These are phyloP conservation scores for Sparidentex hasta DNA, from an alignment of 2,797 vertebrate species.

Conservation along the genomic window DNA sequence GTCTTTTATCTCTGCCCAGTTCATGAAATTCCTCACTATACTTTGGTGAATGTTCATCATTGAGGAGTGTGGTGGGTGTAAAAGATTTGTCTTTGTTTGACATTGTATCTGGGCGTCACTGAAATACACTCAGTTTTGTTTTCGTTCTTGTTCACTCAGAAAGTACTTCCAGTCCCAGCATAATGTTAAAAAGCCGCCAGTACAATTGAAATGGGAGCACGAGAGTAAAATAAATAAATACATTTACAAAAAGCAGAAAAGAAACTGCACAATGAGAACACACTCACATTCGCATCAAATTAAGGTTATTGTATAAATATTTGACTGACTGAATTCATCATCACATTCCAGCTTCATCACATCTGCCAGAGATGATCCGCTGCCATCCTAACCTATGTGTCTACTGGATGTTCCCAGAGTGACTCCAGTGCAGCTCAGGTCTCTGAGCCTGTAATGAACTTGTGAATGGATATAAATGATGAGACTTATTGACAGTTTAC, in stretches of 20 bases:
- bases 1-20: conserved; percentile 41
- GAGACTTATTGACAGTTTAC: not conserved
- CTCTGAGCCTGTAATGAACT: not conserved
- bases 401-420: too few species aligned
- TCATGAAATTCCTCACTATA: conserved; percentile 20
- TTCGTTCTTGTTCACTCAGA: conserved; percentile 15
- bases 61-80: conserved; percentile 8
- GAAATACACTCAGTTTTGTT: not conserved
- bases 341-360: not conserved
- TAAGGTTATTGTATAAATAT: not conserved
- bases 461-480: not conserved
- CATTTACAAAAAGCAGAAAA: not conserved
- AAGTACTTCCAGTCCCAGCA: conserved; percentile 12
- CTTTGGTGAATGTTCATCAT: conserved; percentile 2
- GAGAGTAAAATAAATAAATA: not conserved
- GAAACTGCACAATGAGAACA: conserved; percentile 6
- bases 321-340: not conserved
- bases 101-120: conserved; percentile 1
- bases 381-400: too few species aligned
- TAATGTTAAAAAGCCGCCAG: conserved; percentile 3
- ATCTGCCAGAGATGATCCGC: not conserved
- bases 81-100: conserved; percentile 10
- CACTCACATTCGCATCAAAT: not conserved
- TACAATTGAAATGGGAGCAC: not conserved
- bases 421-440: not conserved